These are phyloP conservation scores for Phalacrocorax brasilianus DNA, from an alignment of 2,113 vertebrate genomes.

Conservation along the genomic window DNA sequence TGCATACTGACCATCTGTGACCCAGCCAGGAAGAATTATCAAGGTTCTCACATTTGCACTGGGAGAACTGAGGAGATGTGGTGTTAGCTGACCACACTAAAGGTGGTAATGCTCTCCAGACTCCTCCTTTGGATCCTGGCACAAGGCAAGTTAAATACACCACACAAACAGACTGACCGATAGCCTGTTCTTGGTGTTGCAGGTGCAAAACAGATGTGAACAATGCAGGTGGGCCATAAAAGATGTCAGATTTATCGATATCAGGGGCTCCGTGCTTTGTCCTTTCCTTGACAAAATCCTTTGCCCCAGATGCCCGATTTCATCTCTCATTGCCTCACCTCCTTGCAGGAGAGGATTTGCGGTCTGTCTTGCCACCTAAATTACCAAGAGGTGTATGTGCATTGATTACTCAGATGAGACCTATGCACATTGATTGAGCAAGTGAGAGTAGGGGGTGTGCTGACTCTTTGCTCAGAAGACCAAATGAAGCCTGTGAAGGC, in stretches of 20 bases:
- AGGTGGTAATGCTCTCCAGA: neutral
- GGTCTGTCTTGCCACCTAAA: neutral
- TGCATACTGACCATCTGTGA: neutral
- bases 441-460: neutral
- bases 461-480: neutral
- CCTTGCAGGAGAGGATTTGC: neutral
- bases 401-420: neutral
- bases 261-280: neutral
- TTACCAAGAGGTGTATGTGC: neutral
- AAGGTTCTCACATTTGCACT: neutral
- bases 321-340: rapidly evolving
- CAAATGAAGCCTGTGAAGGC: neutral
- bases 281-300: neutral
- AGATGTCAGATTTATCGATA: neutral
- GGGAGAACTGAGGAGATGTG: neutral
- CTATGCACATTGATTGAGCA: neutral
- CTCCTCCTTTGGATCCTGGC: neutral
- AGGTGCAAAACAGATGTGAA: neutral
- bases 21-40: neutral
- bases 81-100: neutral
- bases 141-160: neutral
- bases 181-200: neutral
- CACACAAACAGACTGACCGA: neutral
- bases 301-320: neutral
- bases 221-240: neutral